Evolutionary conservation across 2,888 invertebrate species (phyloP).

Genomic region (Creontiades dilutus): DNA sequence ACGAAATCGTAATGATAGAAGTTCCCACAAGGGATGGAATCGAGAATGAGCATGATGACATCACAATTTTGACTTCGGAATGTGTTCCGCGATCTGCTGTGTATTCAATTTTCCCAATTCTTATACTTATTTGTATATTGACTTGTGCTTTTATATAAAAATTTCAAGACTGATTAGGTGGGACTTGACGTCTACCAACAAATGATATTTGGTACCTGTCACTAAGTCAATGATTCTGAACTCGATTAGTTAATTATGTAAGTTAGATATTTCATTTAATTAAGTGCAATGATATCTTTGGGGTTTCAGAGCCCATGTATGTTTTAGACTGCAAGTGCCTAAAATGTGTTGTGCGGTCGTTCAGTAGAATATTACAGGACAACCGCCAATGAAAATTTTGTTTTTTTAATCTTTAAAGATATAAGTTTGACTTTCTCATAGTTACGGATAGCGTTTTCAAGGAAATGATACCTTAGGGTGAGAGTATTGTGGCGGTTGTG

Average conservation of each 20-base stretch:
- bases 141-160: slow-evolving; percentile 88
- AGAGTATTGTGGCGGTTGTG: too few relatives aligned
- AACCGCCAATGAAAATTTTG: too few relatives aligned
- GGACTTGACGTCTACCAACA: slow-evolving; percentile 45
- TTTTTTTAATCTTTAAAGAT: too few relatives aligned
- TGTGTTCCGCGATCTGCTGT: slow-evolving; percentile 89
- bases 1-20: slow-evolving; percentile 90
- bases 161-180: slow-evolving; percentile 62
- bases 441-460: too few relatives aligned
- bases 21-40: slow-evolving; percentile 90
- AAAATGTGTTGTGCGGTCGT: too few relatives aligned
- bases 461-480: too few relatives aligned
- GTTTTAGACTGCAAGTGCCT: too few relatives aligned
- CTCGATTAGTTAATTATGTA: not conserved
- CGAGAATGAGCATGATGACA: slow-evolving; percentile 87
- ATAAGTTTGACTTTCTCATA: too few relatives aligned
- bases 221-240: slow-evolving; percentile 27
- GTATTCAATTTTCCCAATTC: slow-evolving; percentile 89
- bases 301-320: too few relatives aligned
- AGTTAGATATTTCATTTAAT: too few relatives aligned
- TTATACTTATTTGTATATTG: slow-evolving; percentile 87
- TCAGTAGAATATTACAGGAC: too few relatives aligned
- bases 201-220: slow-evolving; percentile 49
- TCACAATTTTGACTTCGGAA: slow-evolving; percentile 85
- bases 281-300: too few relatives aligned